Conservation (phyloP, 2,888 invertebrate species). For the Venusia cambrica region DNA sequence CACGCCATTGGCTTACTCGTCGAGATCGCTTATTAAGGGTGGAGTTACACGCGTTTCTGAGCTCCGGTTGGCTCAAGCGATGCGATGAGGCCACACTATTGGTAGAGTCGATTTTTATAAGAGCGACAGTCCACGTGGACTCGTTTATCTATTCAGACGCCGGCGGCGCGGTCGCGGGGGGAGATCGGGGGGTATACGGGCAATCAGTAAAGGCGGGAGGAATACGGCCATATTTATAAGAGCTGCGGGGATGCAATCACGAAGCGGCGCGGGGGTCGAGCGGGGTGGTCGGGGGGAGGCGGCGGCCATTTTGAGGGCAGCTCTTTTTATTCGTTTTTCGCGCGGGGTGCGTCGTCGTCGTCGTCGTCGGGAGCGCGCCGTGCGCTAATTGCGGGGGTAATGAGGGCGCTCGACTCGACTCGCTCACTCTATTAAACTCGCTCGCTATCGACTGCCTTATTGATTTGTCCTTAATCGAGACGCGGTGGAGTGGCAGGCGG, state of each 20-base stretch:
- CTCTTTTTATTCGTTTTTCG: conserved; percentile 83
- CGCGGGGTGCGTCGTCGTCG: conserved; percentile 79
- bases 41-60: conserved; percentile 73
- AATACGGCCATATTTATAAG: conserved; percentile 82
- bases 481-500: conserved; percentile 52
- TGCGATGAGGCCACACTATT: conserved; percentile 49
- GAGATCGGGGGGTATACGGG: conserved; percentile 81
- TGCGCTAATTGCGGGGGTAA: conserved; percentile 81
- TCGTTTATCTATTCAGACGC: conserved; percentile 83
- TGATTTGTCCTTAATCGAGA: conserved; percentile 77
- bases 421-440: conserved; percentile 79
- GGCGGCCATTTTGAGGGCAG: conserved; percentile 88
- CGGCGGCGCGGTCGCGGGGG: conserved; percentile 80
- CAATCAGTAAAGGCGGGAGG: conserved; percentile 82
- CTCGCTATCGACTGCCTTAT: conserved; percentile 79
- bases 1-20: conserved; percentile 52
- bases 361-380: conserved; percentile 73
- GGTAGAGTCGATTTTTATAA: conserved; percentile 77
- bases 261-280: conserved; percentile 77
- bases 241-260: conserved; percentile 82
- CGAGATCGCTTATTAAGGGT: conserved; percentile 81
- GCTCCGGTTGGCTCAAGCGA: conserved; percentile 48
- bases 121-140: conserved; percentile 79
- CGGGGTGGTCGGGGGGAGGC: conserved; percentile 72
- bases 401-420: conserved; percentile 78